Percentiles rank a stretch among this genome's conserved stretches.
These are phyloP conservation scores for Ectropis grisescens DNA, from an alignment of 1,140 invertebrate species.

Conservation along the genomic window DNA sequence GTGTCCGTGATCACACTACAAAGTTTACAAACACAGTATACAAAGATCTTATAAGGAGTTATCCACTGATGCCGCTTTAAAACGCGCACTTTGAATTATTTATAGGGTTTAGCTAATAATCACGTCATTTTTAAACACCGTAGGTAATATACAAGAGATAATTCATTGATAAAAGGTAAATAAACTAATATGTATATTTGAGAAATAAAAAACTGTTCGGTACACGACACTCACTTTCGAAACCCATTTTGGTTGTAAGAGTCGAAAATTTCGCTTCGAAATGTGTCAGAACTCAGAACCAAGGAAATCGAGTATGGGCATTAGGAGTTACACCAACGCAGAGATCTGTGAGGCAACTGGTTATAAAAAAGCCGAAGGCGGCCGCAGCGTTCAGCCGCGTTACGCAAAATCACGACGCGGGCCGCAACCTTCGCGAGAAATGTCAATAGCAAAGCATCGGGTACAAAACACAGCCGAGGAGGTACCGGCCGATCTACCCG, in stretches of 20 bases:
- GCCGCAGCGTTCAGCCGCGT: conserved; percentile 33
- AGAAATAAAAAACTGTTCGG: not conserved
- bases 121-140: no score
- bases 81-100: no score
- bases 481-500: not conserved
- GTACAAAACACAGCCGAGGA: conserved; percentile 14
- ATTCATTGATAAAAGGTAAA: no score
- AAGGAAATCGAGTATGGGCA: conserved; percentile 7
- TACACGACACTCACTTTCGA: conserved; percentile 32
- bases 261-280: no score
- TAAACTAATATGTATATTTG: no score
- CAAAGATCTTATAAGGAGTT: no score
- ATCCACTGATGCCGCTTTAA: no score
- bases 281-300: no score
- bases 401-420: conserved; percentile 62
- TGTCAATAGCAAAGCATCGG: conserved; percentile 57
- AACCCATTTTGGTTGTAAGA: conserved; percentile 23
- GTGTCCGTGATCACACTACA: not conserved
- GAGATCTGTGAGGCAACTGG: conserved; percentile 22
- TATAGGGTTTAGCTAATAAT: no score
- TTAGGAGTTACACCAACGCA: conserved; percentile 11
- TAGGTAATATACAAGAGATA: no score
- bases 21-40: not conserved
- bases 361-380: conserved; percentile 28
- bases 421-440: conserved; percentile 52